Evolutionary conservation across 2,797 vertebrate genomes (phyloP).

Genomic region (Eulemur albifrons): DNA sequence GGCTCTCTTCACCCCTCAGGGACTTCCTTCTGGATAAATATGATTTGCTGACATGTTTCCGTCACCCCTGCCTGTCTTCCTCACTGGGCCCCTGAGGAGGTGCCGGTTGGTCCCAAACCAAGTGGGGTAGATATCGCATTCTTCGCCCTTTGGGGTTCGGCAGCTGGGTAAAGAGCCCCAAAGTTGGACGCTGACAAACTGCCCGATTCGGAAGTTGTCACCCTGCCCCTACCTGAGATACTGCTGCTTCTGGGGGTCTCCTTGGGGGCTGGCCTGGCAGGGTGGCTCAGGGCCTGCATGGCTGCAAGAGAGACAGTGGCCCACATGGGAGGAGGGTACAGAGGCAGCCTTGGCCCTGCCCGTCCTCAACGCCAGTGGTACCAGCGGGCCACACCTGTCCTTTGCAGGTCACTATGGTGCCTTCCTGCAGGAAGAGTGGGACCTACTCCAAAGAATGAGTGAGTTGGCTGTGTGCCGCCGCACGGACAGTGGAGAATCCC

Average conservation of each 20-base stretch:
- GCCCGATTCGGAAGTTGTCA: rapidly evolving
- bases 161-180: not conserved
- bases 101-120: not conserved
- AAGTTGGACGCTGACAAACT: not conserved
- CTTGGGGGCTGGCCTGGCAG: not conserved
- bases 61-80: not conserved
- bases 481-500: not conserved
- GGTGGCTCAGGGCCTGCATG: not conserved
- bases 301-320: not conserved
- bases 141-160: not conserved
- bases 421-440: conserved; percentile 98
- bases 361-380: not conserved
- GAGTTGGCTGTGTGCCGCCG: conserved; percentile 69
- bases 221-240: not conserved
- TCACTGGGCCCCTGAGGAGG: not conserved
- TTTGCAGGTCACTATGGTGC: conserved; percentile 94
- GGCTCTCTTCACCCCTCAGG: not conserved
- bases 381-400: not conserved
- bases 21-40: not conserved
- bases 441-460: conserved; percentile 95
- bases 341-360: not conserved
- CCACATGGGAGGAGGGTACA: too few species aligned
- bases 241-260: not conserved
- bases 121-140: rapidly evolving
- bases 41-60: not conserved